Percentiles rank a stretch among this genome's conserved stretches.
These are phyloP conservation scores for Stegodyphus dumicola DNA, from an alignment of 1,140 invertebrate species.

Conservation along the genomic window DNA sequence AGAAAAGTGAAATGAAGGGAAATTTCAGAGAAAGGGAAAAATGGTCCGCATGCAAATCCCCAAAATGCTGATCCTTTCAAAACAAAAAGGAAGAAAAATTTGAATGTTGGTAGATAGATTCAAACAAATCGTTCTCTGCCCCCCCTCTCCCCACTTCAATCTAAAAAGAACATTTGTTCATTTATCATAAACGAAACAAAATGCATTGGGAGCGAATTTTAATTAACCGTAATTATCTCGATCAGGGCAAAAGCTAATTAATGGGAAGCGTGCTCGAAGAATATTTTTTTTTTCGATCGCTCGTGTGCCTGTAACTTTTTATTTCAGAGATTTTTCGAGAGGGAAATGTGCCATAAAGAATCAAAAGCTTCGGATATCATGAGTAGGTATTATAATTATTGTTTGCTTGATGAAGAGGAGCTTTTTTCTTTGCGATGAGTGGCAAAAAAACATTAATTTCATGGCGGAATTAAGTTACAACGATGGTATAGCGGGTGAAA, in stretches of 20 bases:
- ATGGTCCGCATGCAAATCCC: neutral
- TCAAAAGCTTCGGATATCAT: constrained; percentile 50
- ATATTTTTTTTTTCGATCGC: constrained; percentile 21
- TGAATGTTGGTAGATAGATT: constrained; percentile 40
- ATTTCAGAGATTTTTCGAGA: constrained; percentile 6
- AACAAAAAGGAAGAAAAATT: neutral
- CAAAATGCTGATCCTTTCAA: neutral
- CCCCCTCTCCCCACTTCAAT: constrained; percentile 24
- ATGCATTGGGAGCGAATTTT: constrained; percentile 54
- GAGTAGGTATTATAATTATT: constrained; percentile 60
- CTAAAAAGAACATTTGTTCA: constrained; percentile 46
- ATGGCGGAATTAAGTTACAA: constrained; percentile 61
- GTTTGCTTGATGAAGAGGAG: constrained; percentile 42
- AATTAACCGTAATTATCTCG: constrained; percentile 60
- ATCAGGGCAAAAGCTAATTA: constrained; percentile 60
- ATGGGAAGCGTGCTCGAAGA: constrained; percentile 47
- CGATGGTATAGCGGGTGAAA: constrained; percentile 25
- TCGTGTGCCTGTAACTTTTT: constrained; percentile 24
- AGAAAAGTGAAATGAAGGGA: too few relatives aligned
- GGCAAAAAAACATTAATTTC: constrained; percentile 52
- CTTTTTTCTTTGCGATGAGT: constrained; percentile 7
- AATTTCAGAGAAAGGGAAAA: too few relatives aligned
- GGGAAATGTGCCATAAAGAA: constrained; percentile 51
- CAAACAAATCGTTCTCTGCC: constrained; percentile 42
- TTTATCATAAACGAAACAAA: constrained; percentile 59